Evolutionary conservation across 2,888 invertebrate genomes (phyloP), one percentile per base, ranked within the genome.

Genomic region (Allophyes oxyacanthae): DNA sequence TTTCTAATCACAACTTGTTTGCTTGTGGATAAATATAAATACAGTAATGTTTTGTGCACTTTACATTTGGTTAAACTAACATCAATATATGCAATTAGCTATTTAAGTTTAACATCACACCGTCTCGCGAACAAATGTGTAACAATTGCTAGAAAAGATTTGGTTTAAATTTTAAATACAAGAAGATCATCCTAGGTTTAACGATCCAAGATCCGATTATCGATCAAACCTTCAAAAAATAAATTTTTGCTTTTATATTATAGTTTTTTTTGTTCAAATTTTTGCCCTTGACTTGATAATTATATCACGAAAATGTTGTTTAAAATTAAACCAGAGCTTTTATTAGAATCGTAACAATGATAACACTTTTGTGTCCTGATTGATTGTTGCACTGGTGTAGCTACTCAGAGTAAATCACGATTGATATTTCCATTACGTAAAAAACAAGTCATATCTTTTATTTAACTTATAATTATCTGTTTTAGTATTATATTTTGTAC

Each of bases 61-160:
- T n/a, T n/a, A 33, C 20, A 0, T 32, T n/a, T 42, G 8, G n/a
- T 61, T 32, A 37, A 40, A 48, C 10, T 14, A 30, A 34, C 0
- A 33, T 8, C 13, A 32, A 13, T 43, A 14, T 11, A 7, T 14
- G 7, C 10, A 0, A 6, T 26, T 15, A 11, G 8, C 10, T 2
- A 46, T n/a, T 28, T n/a, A 2, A 0, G 26, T 25, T 8, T 28
- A 26, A 20, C 13, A 40, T 43, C 26, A 55, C 6, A 44, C 7
- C 38, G 9, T 36, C 8, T 43, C 13, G 8, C 25, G 28, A 62
- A 53, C 32, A 60, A 61, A 46, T 61, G 13, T 40, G 13, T 28
- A 15, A 6, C 20, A 25, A 38, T 9, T 2, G 13, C 20, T 3
- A 20, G 20, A 20, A 3, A 20, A 20, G 0, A 11, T 38, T 34